phyloP scores from a whole-genome alignment of 2,888 invertebrate genomes.

The Formica aserva region DNA sequence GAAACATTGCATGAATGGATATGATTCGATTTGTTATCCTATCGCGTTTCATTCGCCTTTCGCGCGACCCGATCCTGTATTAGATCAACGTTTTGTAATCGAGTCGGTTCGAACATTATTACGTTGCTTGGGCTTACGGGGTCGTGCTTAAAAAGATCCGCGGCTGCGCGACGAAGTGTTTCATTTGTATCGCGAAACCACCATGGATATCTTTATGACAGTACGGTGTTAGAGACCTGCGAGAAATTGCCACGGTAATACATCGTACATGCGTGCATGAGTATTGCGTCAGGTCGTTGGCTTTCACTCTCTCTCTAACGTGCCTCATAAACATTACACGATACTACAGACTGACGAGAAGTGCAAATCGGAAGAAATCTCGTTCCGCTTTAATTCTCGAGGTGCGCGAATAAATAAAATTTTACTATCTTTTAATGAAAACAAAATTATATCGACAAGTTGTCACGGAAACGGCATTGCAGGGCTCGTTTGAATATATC shows the following conservation, averaged over 20 bases:
- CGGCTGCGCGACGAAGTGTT: constrained; percentile 58
- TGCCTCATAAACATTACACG: constrained; percentile 51
- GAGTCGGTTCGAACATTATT: constrained; percentile 45
- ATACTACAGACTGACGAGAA: constrained; percentile 45
- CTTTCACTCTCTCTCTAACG: constrained; percentile 73
- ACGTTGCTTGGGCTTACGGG: constrained; percentile 57
- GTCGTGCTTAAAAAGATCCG: constrained; percentile 56
- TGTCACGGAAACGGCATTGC: not conserved
- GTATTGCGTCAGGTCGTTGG: constrained; percentile 73
- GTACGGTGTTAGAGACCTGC: constrained; percentile 52
- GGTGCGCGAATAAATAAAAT: constrained; percentile 27
- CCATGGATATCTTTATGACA: constrained; percentile 56
- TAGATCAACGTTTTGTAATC: constrained; percentile 62
- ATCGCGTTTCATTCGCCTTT: constrained; percentile 40
- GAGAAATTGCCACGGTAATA: constrained; percentile 70
- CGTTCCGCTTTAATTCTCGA: not conserved
- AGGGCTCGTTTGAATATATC: not conserved
- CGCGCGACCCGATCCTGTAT: constrained; percentile 49
- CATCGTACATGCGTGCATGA: constrained; percentile 67
- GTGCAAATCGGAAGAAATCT: constrained; percentile 36
- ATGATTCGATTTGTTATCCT: constrained; percentile 42
- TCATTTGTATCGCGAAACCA: constrained; percentile 54
- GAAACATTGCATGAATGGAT: constrained; percentile 12
- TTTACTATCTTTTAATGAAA: constrained; percentile 1
- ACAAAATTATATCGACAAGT: constrained; percentile 5